Conservation (phyloP, 1,140 invertebrate species). For the Tetragnatha versicolor region DNA sequence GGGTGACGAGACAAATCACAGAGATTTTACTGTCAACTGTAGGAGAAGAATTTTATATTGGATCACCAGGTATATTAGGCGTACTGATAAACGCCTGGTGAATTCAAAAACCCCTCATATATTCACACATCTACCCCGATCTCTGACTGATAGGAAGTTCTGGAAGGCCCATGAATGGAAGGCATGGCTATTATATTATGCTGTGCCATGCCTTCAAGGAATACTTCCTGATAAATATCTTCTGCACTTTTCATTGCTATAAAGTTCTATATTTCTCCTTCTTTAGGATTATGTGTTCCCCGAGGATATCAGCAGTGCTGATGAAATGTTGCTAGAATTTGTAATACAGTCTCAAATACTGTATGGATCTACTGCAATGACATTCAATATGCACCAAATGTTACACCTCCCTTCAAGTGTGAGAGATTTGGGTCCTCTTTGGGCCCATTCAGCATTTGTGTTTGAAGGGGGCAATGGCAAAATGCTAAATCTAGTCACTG, state of each 20-base stretch:
- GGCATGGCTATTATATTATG: neutral
- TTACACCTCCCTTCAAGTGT: no score
- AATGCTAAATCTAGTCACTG: no score
- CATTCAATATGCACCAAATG: neutral
- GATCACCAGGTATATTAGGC: conserved; percentile 20
- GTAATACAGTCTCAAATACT: neutral
- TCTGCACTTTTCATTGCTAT: neutral
- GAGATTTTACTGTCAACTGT: conserved; percentile 56
- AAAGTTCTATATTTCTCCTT: neutral
- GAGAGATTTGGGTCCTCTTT: no score
- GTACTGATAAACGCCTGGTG: conserved; percentile 56
- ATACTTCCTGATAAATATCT: neutral
- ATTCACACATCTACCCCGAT: conserved; percentile 58
- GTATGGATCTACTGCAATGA: neutral
- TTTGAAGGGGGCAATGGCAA: no score
- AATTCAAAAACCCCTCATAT: conserved; percentile 56
- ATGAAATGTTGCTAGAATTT: neutral
- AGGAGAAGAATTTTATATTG: conserved; percentile 57
- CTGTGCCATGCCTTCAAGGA: neutral
- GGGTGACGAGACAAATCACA: conserved; percentile 56
- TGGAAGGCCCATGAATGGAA: conserved; percentile 62
- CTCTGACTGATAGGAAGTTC: conserved; percentile 56
- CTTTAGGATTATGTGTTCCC: neutral
- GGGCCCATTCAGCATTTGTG: no score
- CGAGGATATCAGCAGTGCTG: neutral